A percentile compares a stretch with the other conserved stretches of the same genome.
Evolutionary conservation across 2,797 vertebrate species (phyloP).

Genomic region (Sebastiscus albofasciatus): DNA sequence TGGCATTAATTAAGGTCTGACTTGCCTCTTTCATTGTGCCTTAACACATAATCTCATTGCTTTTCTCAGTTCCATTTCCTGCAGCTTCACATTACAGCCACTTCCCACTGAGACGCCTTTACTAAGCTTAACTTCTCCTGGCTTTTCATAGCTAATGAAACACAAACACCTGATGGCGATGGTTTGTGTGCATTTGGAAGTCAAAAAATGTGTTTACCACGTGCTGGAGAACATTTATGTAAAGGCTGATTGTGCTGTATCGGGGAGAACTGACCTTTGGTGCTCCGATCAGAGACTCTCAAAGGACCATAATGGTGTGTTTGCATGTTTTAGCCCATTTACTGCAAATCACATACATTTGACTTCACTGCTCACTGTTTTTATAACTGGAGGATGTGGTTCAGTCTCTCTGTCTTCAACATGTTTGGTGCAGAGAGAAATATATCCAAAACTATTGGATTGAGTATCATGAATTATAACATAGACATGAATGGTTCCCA

Average conservation of each 20-base stretch:
- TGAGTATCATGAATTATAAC: neutral
- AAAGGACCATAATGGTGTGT: slow-evolving; percentile 1
- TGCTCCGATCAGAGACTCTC: slow-evolving; percentile 35
- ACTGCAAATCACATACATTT: slow-evolving; percentile 27
- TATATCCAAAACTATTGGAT: neutral
- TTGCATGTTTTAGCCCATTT: slow-evolving; percentile 45
- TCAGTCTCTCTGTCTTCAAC: neutral
- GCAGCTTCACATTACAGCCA: slow-evolving; percentile 58
- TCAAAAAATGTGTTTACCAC: slow-evolving; percentile 57
- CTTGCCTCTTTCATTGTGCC: slow-evolving; percentile 52
- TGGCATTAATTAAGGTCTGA: slow-evolving; percentile 38
- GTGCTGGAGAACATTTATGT: slow-evolving; percentile 41
- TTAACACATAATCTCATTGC: slow-evolving; percentile 48
- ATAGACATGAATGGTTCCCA: neutral
- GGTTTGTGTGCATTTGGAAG: slow-evolving; percentile 43
- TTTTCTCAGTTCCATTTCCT: slow-evolving; percentile 65
- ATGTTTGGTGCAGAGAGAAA: neutral
- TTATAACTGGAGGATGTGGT: neutral
- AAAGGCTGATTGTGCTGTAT: slow-evolving; percentile 51
- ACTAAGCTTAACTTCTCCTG: slow-evolving; percentile 30
- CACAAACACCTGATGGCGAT: slow-evolving; percentile 65
- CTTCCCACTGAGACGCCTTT: slow-evolving; percentile 53
- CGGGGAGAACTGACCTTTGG: slow-evolving; percentile 26
- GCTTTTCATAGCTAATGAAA: slow-evolving; percentile 70
- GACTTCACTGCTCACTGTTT: neutral